Evolutionary conservation across 2,888 invertebrate species (phyloP).

Genomic region (Helicoverpa assulta): DNA sequence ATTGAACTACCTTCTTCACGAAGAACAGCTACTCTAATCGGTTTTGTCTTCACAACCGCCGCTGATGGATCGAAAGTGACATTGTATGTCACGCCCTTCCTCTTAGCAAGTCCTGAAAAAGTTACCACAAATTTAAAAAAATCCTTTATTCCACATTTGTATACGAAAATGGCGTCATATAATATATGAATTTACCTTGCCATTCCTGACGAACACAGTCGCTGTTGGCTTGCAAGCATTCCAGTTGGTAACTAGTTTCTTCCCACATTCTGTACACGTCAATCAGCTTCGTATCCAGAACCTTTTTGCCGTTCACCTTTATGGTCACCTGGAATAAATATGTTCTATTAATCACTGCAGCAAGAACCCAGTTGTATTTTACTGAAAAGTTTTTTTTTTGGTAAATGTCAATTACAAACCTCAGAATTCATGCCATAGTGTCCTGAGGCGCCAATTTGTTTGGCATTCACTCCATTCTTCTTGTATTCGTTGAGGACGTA

Average conservation of each 20-base stretch:
- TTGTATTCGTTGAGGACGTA: conserved; percentile 91
- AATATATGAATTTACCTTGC: conserved; percentile 79
- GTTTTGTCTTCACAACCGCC: conserved; percentile 83
- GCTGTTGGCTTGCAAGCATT: conserved; percentile 95
- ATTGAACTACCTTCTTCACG: conserved; percentile 95
- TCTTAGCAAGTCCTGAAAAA: conserved; percentile 88
- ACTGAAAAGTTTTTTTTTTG: too few species aligned
- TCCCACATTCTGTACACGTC: conserved; percentile 97
- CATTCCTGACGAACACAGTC: conserved; percentile 95
- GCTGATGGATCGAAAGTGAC: conserved; percentile 93
- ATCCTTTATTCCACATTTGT: neutral
- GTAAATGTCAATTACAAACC: too few species aligned
- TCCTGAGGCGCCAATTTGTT: conserved; percentile 92
- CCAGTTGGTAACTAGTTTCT: conserved; percentile 97
- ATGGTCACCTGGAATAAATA: conserved; percentile 82
- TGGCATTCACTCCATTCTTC: conserved; percentile 91
- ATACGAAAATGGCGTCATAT: neutral
- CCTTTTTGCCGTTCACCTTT: conserved; percentile 90
- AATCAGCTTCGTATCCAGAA: conserved; percentile 92
- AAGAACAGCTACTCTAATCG: conserved; percentile 95
- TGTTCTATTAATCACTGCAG: neutral
- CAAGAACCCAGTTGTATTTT: too few species aligned
- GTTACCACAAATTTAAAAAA: too few species aligned
- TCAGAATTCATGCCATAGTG: conserved; percentile 92
- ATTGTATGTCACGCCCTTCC: conserved; percentile 93